phyloP scores from a whole-genome alignment of 2,797 vertebrate species.

The Lacerta bilineata region DNA sequence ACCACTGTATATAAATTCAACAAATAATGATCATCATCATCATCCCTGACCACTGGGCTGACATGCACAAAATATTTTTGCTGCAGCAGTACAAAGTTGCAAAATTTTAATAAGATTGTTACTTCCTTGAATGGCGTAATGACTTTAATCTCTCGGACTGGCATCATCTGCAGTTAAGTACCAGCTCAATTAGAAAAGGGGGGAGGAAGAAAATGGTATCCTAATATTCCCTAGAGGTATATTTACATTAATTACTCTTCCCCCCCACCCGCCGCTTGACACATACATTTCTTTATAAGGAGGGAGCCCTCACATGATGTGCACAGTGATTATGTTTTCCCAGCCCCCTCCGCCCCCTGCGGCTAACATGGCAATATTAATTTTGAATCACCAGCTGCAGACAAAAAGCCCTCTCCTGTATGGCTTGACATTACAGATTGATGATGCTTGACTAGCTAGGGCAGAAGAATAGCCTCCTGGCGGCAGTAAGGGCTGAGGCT shows the following conservation, averaged over 20 bases:
- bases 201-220: constrained; percentile 8
- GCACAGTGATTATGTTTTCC: constrained; percentile 70
- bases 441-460: constrained; percentile 69
- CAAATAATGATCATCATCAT: too few species aligned
- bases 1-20: too few species aligned
- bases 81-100: not conserved
- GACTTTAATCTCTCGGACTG: constrained; percentile 55
- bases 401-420: constrained; percentile 71
- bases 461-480: constrained; percentile 67
- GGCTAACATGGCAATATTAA: constrained; percentile 65
- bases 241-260: constrained; percentile 62
- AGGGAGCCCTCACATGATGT: constrained; percentile 55
- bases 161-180: constrained; percentile 60
- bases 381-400: constrained; percentile 73
- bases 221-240: constrained; percentile 39
- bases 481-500: constrained; percentile 55
- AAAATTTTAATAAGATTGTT: constrained; percentile 42
- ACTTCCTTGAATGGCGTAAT: constrained; percentile 44
- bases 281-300: constrained; percentile 49
- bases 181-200: constrained; percentile 47
- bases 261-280: constrained; percentile 51
- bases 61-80: not conserved
- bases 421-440: constrained; percentile 74
- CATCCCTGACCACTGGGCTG: not conserved
- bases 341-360: constrained; percentile 57